These are phyloP conservation scores for Brachirus orientalis DNA, from an alignment of 2,113 vertebrate species.

Conservation along the genomic window DNA sequence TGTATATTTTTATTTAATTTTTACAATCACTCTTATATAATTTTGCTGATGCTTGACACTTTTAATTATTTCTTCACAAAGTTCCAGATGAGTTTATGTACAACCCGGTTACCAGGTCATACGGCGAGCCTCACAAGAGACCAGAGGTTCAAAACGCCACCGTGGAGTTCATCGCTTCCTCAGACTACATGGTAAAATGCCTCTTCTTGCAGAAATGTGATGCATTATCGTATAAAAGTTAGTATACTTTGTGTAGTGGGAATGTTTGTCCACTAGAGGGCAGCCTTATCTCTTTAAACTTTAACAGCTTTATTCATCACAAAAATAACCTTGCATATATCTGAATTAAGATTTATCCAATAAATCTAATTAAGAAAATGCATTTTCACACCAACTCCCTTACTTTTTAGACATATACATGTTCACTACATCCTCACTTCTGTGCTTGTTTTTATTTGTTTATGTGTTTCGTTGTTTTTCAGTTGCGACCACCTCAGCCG, in stretches of 20 bases:
- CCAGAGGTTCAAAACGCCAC: constrained; percentile 97
- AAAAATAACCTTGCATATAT: too few relatives aligned
- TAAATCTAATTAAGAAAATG: too few relatives aligned
- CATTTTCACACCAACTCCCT: too few relatives aligned
- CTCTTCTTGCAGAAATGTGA: not conserved
- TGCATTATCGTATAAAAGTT: too few relatives aligned
- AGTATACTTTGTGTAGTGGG: not conserved
- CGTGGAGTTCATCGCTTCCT: constrained; percentile 97
- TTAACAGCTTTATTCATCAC: too few relatives aligned
- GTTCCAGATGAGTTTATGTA: constrained; percentile 99
- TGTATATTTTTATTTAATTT: too few relatives aligned
- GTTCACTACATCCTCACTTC: not conserved
- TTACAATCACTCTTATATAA: not conserved
- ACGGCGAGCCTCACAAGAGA: constrained; percentile 96
- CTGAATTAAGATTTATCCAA: too few relatives aligned
- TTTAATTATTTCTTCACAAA: constrained; percentile 47
- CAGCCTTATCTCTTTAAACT: not conserved
- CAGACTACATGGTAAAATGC: constrained; percentile 94
- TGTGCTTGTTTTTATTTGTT: not conserved
- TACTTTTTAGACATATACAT: too few relatives aligned
- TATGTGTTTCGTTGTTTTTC: too few relatives aligned
- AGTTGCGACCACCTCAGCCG: constrained; percentile 96
- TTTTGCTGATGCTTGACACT: not conserved
- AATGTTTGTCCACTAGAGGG: constrained; percentile 47
- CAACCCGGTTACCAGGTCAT: constrained; percentile 94